Conservation (phyloP, 2,888 invertebrate genomes). For the Acanthopleura granulata region DNA sequence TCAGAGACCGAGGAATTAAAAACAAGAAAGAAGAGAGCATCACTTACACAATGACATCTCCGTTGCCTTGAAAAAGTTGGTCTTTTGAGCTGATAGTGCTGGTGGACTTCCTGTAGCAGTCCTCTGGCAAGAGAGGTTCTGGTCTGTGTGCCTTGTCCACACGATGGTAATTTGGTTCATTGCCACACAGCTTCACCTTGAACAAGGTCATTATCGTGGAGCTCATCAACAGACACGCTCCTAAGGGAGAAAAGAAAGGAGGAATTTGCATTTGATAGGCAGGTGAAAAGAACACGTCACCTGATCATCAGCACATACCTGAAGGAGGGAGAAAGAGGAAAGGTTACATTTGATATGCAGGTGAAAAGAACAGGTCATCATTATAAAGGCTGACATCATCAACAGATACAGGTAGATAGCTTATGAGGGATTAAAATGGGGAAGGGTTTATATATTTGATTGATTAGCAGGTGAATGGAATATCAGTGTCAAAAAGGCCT, state of each 20-base stretch:
- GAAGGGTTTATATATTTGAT: no score
- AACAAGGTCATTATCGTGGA: slow-evolving; percentile 59
- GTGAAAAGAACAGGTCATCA: no score
- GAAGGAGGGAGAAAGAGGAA: slow-evolving; percentile 14
- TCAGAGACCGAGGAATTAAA: no score
- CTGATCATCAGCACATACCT: slow-evolving; percentile 61
- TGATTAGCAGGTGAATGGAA: no score
- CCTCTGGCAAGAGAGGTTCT: neutral
- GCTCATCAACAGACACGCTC: slow-evolving; percentile 58
- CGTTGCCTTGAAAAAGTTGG: neutral
- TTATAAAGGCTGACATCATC: no score
- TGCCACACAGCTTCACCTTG: slow-evolving; percentile 33
- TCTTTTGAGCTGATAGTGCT: slow-evolving; percentile 1
- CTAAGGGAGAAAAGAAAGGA: slow-evolving; percentile 32
- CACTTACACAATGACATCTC: slow-evolving; percentile 14
- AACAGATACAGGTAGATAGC: no score
- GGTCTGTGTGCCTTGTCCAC: neutral
- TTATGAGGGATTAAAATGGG: no score
- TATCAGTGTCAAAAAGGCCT: no score
- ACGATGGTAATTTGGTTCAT: neutral
- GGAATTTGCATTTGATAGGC: neutral
- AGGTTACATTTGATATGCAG: neutral
- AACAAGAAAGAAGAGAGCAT: neutral
- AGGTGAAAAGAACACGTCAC: no score
- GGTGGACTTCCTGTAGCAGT: neutral